A percentile compares a stretch with the other conserved stretches of the same genome.
phyloP scores from a whole-genome alignment of 2,888 invertebrate species.

The Chymomyza caudatula region DNA sequence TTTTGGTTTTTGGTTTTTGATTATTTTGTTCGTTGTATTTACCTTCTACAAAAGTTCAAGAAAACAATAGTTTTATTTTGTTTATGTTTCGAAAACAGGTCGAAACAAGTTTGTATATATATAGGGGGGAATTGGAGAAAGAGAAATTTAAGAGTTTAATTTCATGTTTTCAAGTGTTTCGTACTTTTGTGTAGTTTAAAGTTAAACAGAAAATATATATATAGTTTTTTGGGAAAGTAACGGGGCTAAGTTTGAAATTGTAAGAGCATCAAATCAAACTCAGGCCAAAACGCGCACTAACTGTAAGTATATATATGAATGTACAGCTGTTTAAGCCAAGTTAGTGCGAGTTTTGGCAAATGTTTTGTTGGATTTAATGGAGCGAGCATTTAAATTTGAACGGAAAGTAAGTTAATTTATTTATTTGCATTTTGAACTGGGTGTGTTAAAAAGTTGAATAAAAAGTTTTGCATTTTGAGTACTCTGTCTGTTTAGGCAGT shows the following conservation, averaged over 20 bases:
- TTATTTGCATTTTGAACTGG: slow-evolving; percentile 77
- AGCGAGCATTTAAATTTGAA: neutral
- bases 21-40: slow-evolving; percentile 70
- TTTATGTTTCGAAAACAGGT: neutral
- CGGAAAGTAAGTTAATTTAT: slow-evolving; percentile 29
- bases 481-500: slow-evolving; percentile 42
- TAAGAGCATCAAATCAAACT: neutral
- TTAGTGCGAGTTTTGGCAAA: slow-evolving; percentile 14
- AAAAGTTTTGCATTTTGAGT: slow-evolving; percentile 40
- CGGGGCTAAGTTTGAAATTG: too few relatives aligned
- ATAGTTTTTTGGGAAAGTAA: slow-evolving; percentile 15
- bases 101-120: slow-evolving; percentile 22
- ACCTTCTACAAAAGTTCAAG: slow-evolving; percentile 78
- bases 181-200: slow-evolving; percentile 33
- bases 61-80: slow-evolving; percentile 71
- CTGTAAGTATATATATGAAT: neutral
- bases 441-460: slow-evolving; percentile 66
- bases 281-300: neutral
- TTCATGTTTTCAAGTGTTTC: slow-evolving; percentile 41
- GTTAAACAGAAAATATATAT: slow-evolving; percentile 17
- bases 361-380: slow-evolving; percentile 30
- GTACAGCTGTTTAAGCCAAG: neutral
- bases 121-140: slow-evolving; percentile 65
- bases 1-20: slow-evolving; percentile 33
- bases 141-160: slow-evolving; percentile 69